A percentile compares a stretch with the other conserved stretches of the same genome.
Conservation (phyloP, 1,140 invertebrate genomes). For the Drosophila leontia region DNA sequence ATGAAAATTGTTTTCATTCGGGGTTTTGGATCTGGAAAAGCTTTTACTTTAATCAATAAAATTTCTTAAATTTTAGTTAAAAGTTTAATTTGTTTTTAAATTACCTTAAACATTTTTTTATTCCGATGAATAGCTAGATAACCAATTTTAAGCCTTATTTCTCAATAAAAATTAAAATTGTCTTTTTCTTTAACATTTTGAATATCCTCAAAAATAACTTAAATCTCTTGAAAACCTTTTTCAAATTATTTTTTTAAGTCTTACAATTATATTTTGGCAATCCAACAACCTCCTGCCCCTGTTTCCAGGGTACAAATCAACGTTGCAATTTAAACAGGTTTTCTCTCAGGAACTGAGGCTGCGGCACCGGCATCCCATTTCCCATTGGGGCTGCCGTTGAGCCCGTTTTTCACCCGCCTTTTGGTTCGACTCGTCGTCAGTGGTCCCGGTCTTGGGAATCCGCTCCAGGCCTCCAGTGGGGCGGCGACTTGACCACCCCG, state of each 20-base stretch:
- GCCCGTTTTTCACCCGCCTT: constrained; percentile 49
- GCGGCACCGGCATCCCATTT: constrained; percentile 43
- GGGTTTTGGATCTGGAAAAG: constrained; percentile 1
- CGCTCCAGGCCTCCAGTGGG: constrained; percentile 57
- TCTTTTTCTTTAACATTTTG: fast-evolving
- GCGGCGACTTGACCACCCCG: constrained; percentile 45
- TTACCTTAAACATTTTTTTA: too few relatives aligned
- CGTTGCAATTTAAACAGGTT: constrained; percentile 51
- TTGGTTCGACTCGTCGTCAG: constrained; percentile 3
- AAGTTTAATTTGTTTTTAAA: not conserved
- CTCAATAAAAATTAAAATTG: too few relatives aligned
- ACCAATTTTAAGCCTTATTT: too few relatives aligned
- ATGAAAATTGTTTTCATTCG: constrained; percentile 34
- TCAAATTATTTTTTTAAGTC: not conserved
- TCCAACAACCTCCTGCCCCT: not conserved
- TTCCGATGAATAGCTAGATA: too few relatives aligned
- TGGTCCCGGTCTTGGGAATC: constrained; percentile 19
- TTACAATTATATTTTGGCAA: not conserved
- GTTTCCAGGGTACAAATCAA: constrained; percentile 11
- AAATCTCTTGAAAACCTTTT: too few relatives aligned
- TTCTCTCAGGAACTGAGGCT: constrained; percentile 3
- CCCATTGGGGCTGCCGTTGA: constrained; percentile 54
- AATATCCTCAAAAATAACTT: not conserved
- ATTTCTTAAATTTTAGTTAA: not conserved
- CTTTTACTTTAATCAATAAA: constrained; percentile 9